These are phyloP conservation scores for Drosophila siamana DNA, from an alignment of 2,888 invertebrate species.

Conservation along the genomic window DNA sequence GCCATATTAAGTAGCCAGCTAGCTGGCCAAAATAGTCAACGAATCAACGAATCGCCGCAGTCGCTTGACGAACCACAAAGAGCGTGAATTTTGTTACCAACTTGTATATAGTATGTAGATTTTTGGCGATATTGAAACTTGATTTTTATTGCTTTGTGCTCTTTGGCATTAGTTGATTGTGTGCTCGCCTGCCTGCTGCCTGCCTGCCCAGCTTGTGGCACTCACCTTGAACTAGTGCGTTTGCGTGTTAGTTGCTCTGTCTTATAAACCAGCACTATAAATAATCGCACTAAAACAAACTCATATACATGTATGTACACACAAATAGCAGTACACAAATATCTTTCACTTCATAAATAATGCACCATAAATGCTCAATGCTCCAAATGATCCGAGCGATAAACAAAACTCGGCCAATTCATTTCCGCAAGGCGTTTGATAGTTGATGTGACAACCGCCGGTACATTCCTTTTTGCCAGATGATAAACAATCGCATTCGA, in stretches of 20 bases:
- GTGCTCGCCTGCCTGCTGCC: slow-evolving; percentile 5
- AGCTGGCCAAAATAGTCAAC: not conserved
- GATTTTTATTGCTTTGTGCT: slow-evolving; percentile 43
- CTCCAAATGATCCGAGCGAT: not conserved
- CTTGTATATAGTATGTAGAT: slow-evolving; percentile 50
- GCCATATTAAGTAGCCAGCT: slow-evolving; percentile 10
- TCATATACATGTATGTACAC: not conserved
- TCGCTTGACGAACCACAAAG: slow-evolving; percentile 21
- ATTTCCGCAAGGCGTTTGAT: slow-evolving; percentile 38
- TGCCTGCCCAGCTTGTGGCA: slow-evolving; percentile 19
- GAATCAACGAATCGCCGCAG: no score
- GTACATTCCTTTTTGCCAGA: slow-evolving; percentile 16
- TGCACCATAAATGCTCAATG: not conserved
- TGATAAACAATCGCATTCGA: slow-evolving; percentile 6
- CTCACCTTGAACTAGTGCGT: slow-evolving; percentile 73
- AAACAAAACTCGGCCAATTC: slow-evolving; percentile 1
- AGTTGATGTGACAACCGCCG: slow-evolving; percentile 20
- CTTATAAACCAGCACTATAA: slow-evolving; percentile 18
- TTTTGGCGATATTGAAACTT: slow-evolving; percentile 38
- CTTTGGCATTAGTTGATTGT: slow-evolving; percentile 43
- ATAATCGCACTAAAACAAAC: slow-evolving; percentile 21
- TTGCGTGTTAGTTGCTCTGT: slow-evolving; percentile 6
- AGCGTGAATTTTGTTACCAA: slow-evolving; percentile 31
- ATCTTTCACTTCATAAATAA: slow-evolving; percentile 24
- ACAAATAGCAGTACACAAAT: not conserved